Evolutionary conservation across 1,140 invertebrate species (phyloP), one percentile per base, ranked within the genome.

Genomic region (Megalonaias nervosa): DNA sequence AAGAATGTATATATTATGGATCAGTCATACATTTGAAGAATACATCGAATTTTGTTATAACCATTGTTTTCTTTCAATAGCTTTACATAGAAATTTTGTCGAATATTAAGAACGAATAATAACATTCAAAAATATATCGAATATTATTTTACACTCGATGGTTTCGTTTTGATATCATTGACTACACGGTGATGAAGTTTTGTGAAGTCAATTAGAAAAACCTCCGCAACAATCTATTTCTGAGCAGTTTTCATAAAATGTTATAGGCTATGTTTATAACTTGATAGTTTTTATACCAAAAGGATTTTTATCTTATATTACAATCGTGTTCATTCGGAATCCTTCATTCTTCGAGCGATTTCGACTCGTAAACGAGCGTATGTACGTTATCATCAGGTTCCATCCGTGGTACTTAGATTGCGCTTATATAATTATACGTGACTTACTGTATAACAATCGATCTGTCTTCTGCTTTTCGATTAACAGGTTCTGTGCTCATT

Each of bases 391-490:
- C 23, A n/a, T 4, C 60, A 62, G 13, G 13, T 62, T 62, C 19
- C 23, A n/a, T 62, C 38, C 38, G 38, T 48, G 4, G 9, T 48
- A 48, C 38, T 48, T 48, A 48, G 38, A 48, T 48, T 48, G 6
- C 9, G 38, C 38, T 11, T 6, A 48, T 48, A 48, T 48, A 48
- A 11, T 9, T 48, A 48, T 60, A 55, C 0, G 60, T 55, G 23
- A 81, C 82, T 74, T 71, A 88, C 87, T 85, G 72, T 87, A 85
- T 1, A 88, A 70, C 38, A 88, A 74, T 56, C 68, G 58, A 68
- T 87, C 87, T 15, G 85, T 86, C 75, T 81, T 84, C 31, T 84
- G 82, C 75, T 88, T 88, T 71, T 88, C 87, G 14, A 80, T 74
- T 21, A 82, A 70, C 19, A 87, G 80, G 58, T 87, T 81, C 67